phyloP scores from a whole-genome alignment of 1,140 invertebrate species.

The Hycleus cichorii region DNA sequence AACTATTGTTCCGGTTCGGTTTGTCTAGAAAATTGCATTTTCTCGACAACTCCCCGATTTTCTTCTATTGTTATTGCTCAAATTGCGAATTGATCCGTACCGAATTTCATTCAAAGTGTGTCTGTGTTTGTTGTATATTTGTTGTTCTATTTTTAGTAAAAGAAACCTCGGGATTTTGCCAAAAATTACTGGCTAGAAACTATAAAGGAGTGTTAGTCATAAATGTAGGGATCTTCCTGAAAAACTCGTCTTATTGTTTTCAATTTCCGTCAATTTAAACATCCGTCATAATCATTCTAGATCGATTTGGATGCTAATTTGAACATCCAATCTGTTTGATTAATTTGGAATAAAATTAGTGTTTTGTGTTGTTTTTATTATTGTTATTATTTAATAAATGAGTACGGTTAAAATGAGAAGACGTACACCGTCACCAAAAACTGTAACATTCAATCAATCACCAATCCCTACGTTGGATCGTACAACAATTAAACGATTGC shows the following conservation, averaged over 20 bases:
- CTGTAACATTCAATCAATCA: conserved; percentile 38
- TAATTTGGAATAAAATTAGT: not conserved
- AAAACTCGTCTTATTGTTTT: conserved; percentile 14
- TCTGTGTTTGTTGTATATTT: too few species aligned
- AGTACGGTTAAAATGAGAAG: conserved; percentile 35
- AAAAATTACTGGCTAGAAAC: conserved; percentile 22
- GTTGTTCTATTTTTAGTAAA: conserved; percentile 27
- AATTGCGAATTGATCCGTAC: conserved; percentile 17
- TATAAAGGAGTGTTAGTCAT: conserved; percentile 26
- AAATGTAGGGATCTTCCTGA: conserved; percentile 22
- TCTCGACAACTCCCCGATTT: too few species aligned
- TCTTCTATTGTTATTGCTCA: conserved; percentile 1
- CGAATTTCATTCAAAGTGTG: conserved; percentile 20
- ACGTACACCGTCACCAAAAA: conserved; percentile 40
- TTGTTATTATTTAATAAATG: not conserved
- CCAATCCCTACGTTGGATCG: conserved; percentile 31
- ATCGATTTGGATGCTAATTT: too few species aligned
- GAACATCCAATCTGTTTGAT: too few species aligned
- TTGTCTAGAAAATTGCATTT: too few species aligned
- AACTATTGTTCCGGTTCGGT: too few species aligned
- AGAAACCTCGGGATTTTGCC: conserved; percentile 21
- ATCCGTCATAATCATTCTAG: not conserved
- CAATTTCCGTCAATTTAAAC: not conserved
- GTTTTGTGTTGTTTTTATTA: not conserved
- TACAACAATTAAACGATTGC: conserved; percentile 14